Conservation (phyloP, 2,888 invertebrate species). For the Mythimna ferrago region DNA sequence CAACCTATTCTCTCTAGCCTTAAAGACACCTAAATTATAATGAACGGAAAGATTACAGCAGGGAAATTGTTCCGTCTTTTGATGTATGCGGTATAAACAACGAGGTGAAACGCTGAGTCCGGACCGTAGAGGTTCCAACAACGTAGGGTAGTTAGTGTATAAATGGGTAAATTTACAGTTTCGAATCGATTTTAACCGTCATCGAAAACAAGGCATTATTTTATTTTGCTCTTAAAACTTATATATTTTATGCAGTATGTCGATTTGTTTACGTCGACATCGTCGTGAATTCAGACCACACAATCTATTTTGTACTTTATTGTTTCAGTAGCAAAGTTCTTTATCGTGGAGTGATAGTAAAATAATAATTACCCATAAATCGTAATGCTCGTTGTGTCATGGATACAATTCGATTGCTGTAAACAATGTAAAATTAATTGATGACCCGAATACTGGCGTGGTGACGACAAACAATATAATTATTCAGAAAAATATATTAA, state of each 20-base stretch:
- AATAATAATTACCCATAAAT: conserved; percentile 29
- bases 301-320: conserved; percentile 12
- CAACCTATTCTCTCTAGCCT: no score
- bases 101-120: no score
- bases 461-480: conserved; percentile 4
- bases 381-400: conserved; percentile 36
- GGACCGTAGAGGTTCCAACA: no score
- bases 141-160: no score
- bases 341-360: background rate
- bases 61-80: no score
- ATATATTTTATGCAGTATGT: conserved; percentile 4
- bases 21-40: no score
- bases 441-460: conserved; percentile 29
- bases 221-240: conserved; percentile 1
- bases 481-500: background rate
- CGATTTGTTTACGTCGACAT: conserved; percentile 22
- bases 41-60: no score
- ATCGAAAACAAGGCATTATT: background rate
- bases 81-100: no score
- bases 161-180: background rate
- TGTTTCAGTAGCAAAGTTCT: background rate
- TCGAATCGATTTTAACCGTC: background rate
- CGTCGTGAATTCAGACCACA: background rate
- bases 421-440: conserved; percentile 37
- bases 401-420: conserved; percentile 38